These are phyloP conservation scores for Pagrus major DNA, from an alignment of 2,113 vertebrate genomes.

Conservation along the genomic window DNA sequence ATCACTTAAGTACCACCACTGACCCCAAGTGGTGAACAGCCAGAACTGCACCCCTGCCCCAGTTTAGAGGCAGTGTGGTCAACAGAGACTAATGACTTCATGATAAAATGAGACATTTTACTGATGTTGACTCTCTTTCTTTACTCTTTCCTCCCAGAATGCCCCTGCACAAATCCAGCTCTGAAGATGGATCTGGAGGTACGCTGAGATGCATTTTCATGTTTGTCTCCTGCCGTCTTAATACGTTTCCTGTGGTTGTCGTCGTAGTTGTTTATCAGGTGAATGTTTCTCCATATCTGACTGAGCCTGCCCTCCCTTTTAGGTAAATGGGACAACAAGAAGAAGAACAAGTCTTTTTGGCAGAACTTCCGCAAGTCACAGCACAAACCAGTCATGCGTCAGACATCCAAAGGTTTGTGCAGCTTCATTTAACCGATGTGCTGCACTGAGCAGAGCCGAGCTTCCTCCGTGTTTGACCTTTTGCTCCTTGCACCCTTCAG, in stretches of 20 bases:
- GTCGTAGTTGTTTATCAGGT: neutral
- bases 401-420: conserved; percentile 93
- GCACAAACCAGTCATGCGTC: conserved; percentile 91
- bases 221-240: neutral
- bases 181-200: conserved; percentile 95
- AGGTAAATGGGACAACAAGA: conserved; percentile 98
- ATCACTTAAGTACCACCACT: conserved; percentile 62
- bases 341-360: conserved; percentile 99
- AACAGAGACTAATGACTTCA: neutral
- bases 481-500: conserved; percentile 53
- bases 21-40: conserved; percentile 74
- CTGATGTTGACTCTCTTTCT: neutral
- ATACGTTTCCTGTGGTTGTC: neutral
- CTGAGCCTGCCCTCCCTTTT: neutral
- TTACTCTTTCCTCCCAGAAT: conserved; percentile 81
- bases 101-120: neutral
- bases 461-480: neutral
- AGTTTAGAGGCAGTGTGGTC: neutral
- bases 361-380: conserved; percentile 97
- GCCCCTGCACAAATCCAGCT: conserved; percentile 95
- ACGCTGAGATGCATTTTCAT: conserved; percentile 60
- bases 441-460: accelerated
- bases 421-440: neutral
- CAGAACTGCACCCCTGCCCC: conserved; percentile 21
- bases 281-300: neutral